These are phyloP conservation scores for Tinea trinotella DNA, from an alignment of 2,888 invertebrate genomes.

Conservation along the genomic window DNA sequence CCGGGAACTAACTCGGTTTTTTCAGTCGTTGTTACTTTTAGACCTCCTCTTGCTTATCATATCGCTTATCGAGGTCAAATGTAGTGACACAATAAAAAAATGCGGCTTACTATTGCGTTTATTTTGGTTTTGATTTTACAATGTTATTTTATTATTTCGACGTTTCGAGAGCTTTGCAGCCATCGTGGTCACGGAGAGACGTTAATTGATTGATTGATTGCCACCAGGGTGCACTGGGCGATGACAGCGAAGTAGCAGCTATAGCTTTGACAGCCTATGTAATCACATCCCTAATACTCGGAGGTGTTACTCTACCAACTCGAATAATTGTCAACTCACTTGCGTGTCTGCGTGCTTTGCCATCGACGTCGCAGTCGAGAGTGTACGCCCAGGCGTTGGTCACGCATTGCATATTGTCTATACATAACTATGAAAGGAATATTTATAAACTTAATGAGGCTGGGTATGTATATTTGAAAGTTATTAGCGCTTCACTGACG, in stretches of 20 bases:
- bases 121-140: too few relatives aligned
- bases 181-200: too few relatives aligned
- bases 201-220: too few relatives aligned
- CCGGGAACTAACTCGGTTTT: too few relatives aligned
- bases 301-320: constrained; percentile 58
- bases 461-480: constrained; percentile 29
- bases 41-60: too few relatives aligned
- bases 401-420: constrained; percentile 44
- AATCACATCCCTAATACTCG: constrained; percentile 75
- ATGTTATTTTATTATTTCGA: too few relatives aligned
- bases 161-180: too few relatives aligned
- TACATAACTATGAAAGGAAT: constrained; percentile 25
- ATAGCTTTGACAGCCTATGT: constrained; percentile 80
- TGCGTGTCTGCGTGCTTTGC: constrained; percentile 70
- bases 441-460: constrained; percentile 32
- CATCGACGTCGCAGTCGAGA: constrained; percentile 29
- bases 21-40: too few relatives aligned
- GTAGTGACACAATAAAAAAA: too few relatives aligned
- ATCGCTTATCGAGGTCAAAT: too few relatives aligned
- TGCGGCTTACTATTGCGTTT: too few relatives aligned
- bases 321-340: constrained; percentile 69
- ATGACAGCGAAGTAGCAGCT: constrained; percentile 65
- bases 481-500: neutral
- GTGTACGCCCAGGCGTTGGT: constrained; percentile 47
- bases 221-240: constrained; percentile 71